phyloP scores from a whole-genome alignment of 1,140 invertebrate genomes.

The Hyphantria cunea region DNA sequence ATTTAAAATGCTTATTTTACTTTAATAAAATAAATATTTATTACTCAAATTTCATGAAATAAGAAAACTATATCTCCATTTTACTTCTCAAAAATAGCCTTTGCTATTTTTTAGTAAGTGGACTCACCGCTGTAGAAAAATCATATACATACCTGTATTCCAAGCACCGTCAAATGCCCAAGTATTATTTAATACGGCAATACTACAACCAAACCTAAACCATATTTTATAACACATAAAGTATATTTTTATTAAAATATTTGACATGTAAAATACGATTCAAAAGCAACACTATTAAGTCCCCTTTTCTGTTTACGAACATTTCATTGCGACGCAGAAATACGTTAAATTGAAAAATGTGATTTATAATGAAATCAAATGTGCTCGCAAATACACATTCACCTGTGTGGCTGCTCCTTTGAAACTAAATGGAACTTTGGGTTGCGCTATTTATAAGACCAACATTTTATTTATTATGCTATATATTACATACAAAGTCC shows the following conservation, averaged over 20 bases:
- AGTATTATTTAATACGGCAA: constrained; percentile 24
- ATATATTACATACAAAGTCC: too few relatives aligned
- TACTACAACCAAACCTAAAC: background rate
- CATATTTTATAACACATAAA: background rate
- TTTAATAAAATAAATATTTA: too few relatives aligned
- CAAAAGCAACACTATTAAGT: constrained; percentile 7
- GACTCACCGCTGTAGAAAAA: constrained; percentile 8
- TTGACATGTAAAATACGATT: constrained; percentile 5
- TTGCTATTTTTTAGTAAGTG: background rate
- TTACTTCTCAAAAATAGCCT: background rate
- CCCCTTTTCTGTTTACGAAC: constrained; percentile 16
- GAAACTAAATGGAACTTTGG: too few relatives aligned
- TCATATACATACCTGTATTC: constrained; percentile 11
- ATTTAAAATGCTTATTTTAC: too few relatives aligned
- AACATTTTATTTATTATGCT: too few relatives aligned
- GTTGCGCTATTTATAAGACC: too few relatives aligned
- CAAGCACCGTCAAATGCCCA: constrained; percentile 14
- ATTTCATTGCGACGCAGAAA: constrained; percentile 8
- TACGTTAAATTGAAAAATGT: constrained; percentile 23
- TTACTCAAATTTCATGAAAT: too few relatives aligned
- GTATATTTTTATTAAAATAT: constrained; percentile 1
- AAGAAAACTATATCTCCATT: too few relatives aligned
- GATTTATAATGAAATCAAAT: constrained; percentile 15
- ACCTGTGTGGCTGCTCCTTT: too few relatives aligned
- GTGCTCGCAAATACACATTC: background rate